Evolutionary conservation across 2,113 vertebrate species (phyloP), one percentile per base, ranked within the genome.

Genomic region (Rhynchomys soricoides): DNA sequence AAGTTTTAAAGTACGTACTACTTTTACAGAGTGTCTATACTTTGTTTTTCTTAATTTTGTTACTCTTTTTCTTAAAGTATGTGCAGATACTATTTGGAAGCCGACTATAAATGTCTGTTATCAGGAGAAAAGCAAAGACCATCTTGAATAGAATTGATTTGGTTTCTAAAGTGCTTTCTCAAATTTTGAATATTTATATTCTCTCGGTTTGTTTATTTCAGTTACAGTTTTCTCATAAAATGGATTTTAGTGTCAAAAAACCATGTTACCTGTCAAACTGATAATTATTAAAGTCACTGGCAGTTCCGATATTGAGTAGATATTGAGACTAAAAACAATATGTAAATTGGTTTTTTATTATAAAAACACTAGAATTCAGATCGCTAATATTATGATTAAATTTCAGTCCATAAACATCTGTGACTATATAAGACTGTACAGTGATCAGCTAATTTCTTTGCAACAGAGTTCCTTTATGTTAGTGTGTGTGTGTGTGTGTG

Each of bases 1-100:
- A 99, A 98, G 99, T 99, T 98, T 99, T 99, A 99, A 99, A 99
- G 99, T 99, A 99, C 99, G 99, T 98, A 45, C 81, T 77, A 3
- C 91, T 97, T 86, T 52, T 83, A 90, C 70, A 83, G 43, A 82
- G 12, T 90, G 93, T 91, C 91, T 85, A 17, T 85, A 24, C 43
- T 81, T 79, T 37, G 4, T n/a, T 96, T 98, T 96, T 85, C 96
- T 87, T 48, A 48, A 43, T 95, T 73, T 92, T 48, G 10, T 2
- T 96, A 8, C 83, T 95, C 74, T 50, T 87, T 24, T 93, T 75
- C 10, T 81, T 71, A 78, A 78, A 24, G 52, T 94, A 66, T 22
- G 50, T 29, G 70, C 74, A 91, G 83, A 52, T 3, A 70, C 68
- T 91, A 66, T 83, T 82, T 89, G 83, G 10, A 94, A 92, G 68